Conservation (phyloP, 2,888 invertebrate species). For the Amphipoea lucens region DNA sequence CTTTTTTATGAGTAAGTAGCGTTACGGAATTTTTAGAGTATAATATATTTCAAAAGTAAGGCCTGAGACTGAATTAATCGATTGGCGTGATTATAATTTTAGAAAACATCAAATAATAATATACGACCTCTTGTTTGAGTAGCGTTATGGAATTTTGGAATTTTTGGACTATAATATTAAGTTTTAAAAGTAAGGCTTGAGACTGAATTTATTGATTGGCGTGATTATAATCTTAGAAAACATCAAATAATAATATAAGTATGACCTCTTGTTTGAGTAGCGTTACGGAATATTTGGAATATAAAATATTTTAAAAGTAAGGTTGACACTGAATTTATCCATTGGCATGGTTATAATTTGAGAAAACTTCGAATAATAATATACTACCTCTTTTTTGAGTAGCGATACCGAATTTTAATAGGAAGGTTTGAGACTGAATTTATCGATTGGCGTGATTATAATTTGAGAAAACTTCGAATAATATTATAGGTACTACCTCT, state of each 20-base stretch:
- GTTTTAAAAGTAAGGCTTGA: too few species aligned
- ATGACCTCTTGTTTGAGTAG: too few species aligned
- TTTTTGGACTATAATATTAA: too few species aligned
- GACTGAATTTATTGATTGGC: not conserved
- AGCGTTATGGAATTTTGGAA: not conserved
- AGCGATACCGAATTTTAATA: not conserved
- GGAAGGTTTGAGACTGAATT: not conserved
- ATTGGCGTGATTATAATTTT: not conserved
- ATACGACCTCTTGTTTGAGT: too few species aligned
- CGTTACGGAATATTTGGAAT: not conserved
- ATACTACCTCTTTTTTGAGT: not conserved
- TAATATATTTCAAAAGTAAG: not conserved
- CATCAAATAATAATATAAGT: not conserved
- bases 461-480: not conserved
- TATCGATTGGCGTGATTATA: not conserved
- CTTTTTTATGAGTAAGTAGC: too few species aligned
- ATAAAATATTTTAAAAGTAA: not conserved
- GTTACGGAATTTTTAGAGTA: too few species aligned
- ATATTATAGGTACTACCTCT: too few species aligned
- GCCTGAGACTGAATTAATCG: not conserved
- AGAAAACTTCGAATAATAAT: not conserved
- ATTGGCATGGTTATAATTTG: not conserved
- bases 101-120: not conserved
- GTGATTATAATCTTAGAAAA: not conserved
- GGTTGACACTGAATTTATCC: not conserved